A percentile compares a stretch with the other conserved stretches of the same genome.
These are phyloP conservation scores for Machaerirhynchus nigripectus DNA, from an alignment of 2,113 vertebrate species.

Conservation along the genomic window DNA sequence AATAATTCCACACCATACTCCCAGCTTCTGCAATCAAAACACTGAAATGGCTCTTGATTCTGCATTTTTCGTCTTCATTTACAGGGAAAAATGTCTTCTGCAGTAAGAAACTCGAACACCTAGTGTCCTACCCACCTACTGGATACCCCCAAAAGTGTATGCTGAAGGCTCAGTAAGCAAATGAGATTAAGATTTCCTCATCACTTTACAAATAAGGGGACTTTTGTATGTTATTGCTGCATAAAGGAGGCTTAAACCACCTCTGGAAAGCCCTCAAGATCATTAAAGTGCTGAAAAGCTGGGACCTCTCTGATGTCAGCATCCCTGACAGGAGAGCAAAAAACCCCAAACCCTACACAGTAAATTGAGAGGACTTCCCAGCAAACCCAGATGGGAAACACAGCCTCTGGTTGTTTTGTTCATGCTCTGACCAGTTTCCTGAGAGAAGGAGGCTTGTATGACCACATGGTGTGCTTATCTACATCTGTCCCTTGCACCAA, in stretches of 20 bases:
- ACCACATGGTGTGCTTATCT: neutral
- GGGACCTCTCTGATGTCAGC: neutral
- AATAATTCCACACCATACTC: slow-evolving; percentile 32
- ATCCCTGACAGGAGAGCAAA: neutral
- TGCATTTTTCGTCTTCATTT: slow-evolving; percentile 32
- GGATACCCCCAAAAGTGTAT: neutral
- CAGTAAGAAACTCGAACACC: neutral
- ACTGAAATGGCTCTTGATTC: slow-evolving; percentile 44
- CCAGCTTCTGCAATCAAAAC: slow-evolving; percentile 49
- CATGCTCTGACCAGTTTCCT: neutral
- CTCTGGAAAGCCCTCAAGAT: neutral
- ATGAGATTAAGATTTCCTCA: neutral
- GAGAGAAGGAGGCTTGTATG: neutral
- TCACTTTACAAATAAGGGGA: neutral
- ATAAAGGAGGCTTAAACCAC: neutral
- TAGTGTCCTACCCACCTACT: neutral
- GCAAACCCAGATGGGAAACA: neutral
- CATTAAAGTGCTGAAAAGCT: neutral
- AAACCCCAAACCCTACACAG: neutral
- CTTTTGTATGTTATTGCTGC: neutral
- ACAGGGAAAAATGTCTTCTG: neutral
- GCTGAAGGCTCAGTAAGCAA: neutral
- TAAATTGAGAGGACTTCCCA: neutral
- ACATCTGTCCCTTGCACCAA: neutral
- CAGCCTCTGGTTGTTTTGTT: neutral